Conservation (phyloP, 2,113 vertebrate species). For the Barbus barbus region DNA sequence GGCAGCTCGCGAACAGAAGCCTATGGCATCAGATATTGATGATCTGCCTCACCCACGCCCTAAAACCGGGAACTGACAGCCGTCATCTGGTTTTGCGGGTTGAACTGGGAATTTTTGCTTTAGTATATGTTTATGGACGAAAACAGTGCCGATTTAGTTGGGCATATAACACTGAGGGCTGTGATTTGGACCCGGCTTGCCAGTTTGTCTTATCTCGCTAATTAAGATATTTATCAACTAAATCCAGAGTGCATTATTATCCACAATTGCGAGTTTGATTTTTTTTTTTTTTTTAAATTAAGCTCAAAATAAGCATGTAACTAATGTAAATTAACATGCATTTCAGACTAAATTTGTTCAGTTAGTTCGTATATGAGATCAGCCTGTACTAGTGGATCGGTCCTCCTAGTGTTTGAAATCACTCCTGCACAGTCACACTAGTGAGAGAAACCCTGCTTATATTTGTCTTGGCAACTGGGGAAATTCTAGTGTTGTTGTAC, state of each 20-base stretch:
- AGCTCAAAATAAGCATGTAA: not conserved
- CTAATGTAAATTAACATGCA: not conserved
- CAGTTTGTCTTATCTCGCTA: not conserved
- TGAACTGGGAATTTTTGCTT: not conserved
- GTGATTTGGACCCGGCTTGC: not conserved
- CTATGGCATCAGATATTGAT: slow-evolving; percentile 29
- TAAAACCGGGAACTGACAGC: slow-evolving; percentile 21
- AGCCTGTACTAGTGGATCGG: not conserved
- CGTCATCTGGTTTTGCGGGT: slow-evolving; percentile 31
- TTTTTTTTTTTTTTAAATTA: not conserved
- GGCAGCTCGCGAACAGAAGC: slow-evolving; percentile 1
- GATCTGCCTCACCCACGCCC: slow-evolving; percentile 50
- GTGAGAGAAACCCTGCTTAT: not conserved
- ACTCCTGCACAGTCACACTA: no score
- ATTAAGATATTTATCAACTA: not conserved
- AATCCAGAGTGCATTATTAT: not conserved
- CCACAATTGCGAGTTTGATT: not conserved
- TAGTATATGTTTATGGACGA: not conserved
- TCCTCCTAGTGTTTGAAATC: not conserved
- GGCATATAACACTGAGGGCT: not conserved
- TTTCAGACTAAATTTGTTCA: not conserved
- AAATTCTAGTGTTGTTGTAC: not conserved
- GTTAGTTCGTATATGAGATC: not conserved
- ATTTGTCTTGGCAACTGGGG: not conserved
- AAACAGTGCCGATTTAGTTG: not conserved